Base-by-base conservation (phyloP, 2,888 invertebrate species). In the Drosophila koepferae region DNA sequence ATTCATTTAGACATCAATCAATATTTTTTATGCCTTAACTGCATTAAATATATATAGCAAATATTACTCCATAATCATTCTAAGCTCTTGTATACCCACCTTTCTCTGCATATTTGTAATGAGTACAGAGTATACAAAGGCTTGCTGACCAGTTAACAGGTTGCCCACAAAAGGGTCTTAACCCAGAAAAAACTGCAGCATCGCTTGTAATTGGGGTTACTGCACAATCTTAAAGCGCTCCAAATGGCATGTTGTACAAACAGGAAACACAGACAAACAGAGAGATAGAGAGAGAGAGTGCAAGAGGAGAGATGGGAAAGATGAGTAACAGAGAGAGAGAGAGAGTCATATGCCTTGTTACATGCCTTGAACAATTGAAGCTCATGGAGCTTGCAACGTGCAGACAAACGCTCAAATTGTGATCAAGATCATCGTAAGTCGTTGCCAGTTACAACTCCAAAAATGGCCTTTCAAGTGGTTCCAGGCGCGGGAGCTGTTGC, bases 141-240 rank as follows among this genome's bases (percentile, higher is more conserved):
- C 60, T 48, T 14, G 28, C 41, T 56, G 43, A 51, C 44, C 59
- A 65, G 65, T 66, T 66, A 75, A 72, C 77, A 80, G 81, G 78
- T 80, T 80, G 77, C 64, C 51, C 56, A 53, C 59, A 72, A 71
- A 84, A 84, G 87, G 89, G 89, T 79, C 69, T 79, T 89, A 86
- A 81, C 84, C 87, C 87, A 89, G 72, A 79, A 79, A 83, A 84
- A 58, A 23, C 18, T 49, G 36, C 31, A 56, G 75, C 53, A 20
- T 60, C 59, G 74, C 84, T 76, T 90, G 89, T 90, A 90, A 90
- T 91, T 91, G 90, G 82, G 90, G 84, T 91, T 89, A 83, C 80
- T 82, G 80, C 86, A 20, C 51, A 81, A 88, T 90, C 86, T 84
- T 73, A 81, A 80, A 75, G 83, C 80, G 74, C 71, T 72, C 73